Percentiles rank a stretch among this genome's conserved stretches.
Evolutionary conservation across 2,113 vertebrate species (phyloP).

Genomic region (Siphamia tubifer): DNA sequence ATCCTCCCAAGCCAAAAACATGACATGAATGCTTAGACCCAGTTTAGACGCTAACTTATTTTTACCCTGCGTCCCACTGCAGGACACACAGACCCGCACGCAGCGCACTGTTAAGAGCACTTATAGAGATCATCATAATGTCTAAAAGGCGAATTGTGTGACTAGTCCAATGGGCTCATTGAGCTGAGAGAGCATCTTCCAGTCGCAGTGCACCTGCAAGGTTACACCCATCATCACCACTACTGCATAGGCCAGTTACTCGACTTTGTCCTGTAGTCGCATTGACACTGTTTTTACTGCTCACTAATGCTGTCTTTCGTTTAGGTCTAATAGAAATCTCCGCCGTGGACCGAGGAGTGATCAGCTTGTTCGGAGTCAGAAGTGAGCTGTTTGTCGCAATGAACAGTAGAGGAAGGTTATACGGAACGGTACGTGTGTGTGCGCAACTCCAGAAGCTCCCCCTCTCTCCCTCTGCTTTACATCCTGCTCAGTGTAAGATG

Average conservation of each 20-base stretch:
- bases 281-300: constrained; percentile 6
- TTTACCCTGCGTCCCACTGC: constrained; percentile 76
- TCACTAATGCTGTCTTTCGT: constrained; percentile 34
- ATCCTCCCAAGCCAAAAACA: constrained; percentile 64
- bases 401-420: constrained; percentile 92
- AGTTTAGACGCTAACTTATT: constrained; percentile 80
- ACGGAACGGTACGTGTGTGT: constrained; percentile 88
- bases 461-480: neutral
- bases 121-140: neutral
- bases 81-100: constrained; percentile 47
- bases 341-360: constrained; percentile 92
- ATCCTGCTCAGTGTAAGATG: constrained; percentile 46
- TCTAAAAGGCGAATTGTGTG: constrained; percentile 13
- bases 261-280: constrained; percentile 46
- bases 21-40: constrained; percentile 76
- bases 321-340: constrained; percentile 93
- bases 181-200: constrained; percentile 60
- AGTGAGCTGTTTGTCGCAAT: constrained; percentile 92
- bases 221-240: constrained; percentile 78
- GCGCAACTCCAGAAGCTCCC: constrained; percentile 14
- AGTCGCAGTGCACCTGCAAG: constrained; percentile 77
- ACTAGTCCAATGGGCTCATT: constrained; percentile 5
- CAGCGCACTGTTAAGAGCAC: constrained; percentile 39
- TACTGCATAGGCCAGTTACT: constrained; percentile 57
- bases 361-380: constrained; percentile 92